phyloP scores from a whole-genome alignment of 2,888 invertebrate species.

The Diaphora mendica region DNA sequence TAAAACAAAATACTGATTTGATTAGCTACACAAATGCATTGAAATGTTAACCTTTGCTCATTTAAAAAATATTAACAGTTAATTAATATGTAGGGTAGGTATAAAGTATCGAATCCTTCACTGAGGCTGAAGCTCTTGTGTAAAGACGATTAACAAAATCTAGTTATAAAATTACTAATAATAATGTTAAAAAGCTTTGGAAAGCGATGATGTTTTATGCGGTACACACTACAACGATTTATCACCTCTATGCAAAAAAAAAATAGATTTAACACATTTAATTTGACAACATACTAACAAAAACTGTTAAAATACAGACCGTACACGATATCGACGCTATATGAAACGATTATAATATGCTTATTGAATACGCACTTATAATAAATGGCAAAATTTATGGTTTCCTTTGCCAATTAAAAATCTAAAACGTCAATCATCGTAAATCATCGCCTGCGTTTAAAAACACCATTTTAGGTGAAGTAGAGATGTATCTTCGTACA shows the following conservation, averaged over 20 bases:
- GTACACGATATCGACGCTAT: neutral
- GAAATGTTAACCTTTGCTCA: neutral
- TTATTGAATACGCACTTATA: conserved; percentile 1
- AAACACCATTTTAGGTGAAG: neutral
- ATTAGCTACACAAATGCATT: neutral
- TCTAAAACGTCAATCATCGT: conserved; percentile 8
- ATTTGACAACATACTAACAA: neutral
- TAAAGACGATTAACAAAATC: too few species aligned
- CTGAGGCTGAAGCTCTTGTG: too few species aligned
- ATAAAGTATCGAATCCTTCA: too few species aligned
- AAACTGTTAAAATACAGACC: neutral
- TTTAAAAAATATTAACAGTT: neutral
- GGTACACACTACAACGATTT: too few species aligned
- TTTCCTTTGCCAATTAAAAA: conserved; percentile 8
- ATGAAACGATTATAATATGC: neutral
- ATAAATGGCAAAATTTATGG: conserved; percentile 2
- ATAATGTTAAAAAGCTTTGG: too few species aligned
- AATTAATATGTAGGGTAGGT: too few species aligned
- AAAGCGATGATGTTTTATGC: too few species aligned
- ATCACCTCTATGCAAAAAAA: too few species aligned
- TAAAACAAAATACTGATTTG: neutral
- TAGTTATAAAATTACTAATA: too few species aligned
- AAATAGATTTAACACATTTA: too few species aligned
- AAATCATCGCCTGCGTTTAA: conserved; percentile 6
- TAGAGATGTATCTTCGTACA: neutral